Evolutionary conservation across 2,797 vertebrate genomes (phyloP), one percentile per base, ranked within the genome.

Genomic region (Sebastes hopkinsi): DNA sequence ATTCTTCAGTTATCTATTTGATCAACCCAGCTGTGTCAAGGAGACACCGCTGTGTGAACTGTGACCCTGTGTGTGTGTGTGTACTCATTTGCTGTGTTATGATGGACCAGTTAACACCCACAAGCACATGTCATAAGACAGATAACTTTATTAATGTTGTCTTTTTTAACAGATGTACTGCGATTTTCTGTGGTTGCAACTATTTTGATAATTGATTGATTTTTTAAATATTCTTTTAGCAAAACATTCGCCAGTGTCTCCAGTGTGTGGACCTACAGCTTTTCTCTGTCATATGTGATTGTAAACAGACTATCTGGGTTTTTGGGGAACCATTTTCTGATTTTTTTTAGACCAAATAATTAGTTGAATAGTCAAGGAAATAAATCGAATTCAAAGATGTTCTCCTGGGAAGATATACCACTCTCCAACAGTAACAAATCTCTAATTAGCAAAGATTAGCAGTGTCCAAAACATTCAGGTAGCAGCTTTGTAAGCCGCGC

Each of bases 21-120:
- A 89, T 84, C 60, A 86, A 71, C 22, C 82, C 90, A 90, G 85
- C 87, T 93, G 88, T 90, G 92, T 90, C 82, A 88, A 89, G 81
- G 46, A 87, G 72, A 82, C 88, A 87, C 87, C 29, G 30, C 71
- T 74, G 74, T 90, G 91, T 91, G 84, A 90, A 82, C 78, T 75
- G 60, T 66, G 38, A 77, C 75, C 72, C 73, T 16, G 14, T 77
- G 75, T 67, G 42, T 77, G 77, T 67, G 52, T 69, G 16, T 61
- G 22, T 79, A 4, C 42, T 42, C 13, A 38, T 79, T 50, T 74
- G 34, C n/a, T 77, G 61, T 67, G 29, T 75, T 65, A n/a, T 54
- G 71, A 76, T 46, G 16, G 59, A 61, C 12, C 22, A 18, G n/a
- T 50, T 70, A 46, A 72, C 64, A 66, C 36, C 23, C 65, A 78